phyloP scores from a whole-genome alignment of 2,888 invertebrate species.

The Napeogenes inachia region DNA sequence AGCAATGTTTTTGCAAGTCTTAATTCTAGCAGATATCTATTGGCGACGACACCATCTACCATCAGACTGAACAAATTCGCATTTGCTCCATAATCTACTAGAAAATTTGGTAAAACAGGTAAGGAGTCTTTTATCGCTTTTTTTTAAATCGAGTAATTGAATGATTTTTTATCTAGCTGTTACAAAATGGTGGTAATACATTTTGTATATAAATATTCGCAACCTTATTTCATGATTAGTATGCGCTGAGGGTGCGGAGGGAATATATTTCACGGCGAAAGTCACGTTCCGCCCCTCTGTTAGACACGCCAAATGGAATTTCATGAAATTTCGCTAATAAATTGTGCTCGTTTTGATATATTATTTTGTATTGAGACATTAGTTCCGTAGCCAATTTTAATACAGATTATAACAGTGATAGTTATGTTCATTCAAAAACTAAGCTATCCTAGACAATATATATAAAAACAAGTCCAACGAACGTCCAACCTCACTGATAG shows the following conservation, averaged over 20 bases:
- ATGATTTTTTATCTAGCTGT: background rate
- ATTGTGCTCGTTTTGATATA: conserved; percentile 14
- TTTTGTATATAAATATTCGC: conserved; percentile 18
- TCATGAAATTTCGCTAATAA: conserved; percentile 27
- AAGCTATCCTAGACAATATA: background rate
- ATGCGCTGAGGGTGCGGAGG: conserved; percentile 16
- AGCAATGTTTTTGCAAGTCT: no score
- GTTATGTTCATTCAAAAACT: background rate
- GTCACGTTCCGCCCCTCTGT: conserved; percentile 24
- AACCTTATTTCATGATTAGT: conserved; percentile 23
- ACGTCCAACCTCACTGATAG: no score
- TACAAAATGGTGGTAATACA: background rate
- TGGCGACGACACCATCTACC: no score
- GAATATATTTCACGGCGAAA: conserved; percentile 24
- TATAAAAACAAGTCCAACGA: background rate
- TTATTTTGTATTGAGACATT: background rate
- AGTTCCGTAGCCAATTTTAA: background rate
- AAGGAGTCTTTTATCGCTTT: no score
- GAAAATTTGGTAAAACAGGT: no score
- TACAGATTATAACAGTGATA: no score
- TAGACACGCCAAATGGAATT: conserved; percentile 29
- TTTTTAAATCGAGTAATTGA: background rate
- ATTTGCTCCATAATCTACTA: no score
- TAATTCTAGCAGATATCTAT: no score
- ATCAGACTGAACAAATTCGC: no score